Conservation (phyloP, 2,113 vertebrate species). For the Mesembrinibis cayennensis region DNA sequence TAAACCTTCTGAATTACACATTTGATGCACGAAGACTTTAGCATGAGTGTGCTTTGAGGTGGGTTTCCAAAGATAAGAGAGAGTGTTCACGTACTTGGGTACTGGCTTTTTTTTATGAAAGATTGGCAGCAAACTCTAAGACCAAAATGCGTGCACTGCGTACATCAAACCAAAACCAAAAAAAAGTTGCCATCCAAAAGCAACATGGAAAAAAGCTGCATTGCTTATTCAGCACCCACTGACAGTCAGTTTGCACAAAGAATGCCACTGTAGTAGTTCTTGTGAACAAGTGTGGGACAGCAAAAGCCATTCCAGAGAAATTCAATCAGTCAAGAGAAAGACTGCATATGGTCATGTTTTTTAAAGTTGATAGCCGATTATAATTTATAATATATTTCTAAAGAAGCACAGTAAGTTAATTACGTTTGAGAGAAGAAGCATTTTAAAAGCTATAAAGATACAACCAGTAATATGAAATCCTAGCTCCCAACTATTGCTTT, state of each 20-base stretch:
- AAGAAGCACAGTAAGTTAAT: conserved; percentile 28
- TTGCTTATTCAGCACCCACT: background rate
- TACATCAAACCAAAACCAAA: background rate
- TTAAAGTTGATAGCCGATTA: conserved; percentile 10
- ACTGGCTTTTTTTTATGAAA: background rate
- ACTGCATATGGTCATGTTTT: conserved; percentile 1
- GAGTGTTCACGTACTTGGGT: fast-evolving
- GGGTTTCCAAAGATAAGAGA: background rate
- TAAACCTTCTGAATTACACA: background rate
- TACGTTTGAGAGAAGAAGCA: conserved; percentile 12
- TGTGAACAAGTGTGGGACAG: background rate
- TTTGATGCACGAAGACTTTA: background rate
- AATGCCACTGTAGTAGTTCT: background rate
- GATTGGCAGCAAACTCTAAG: background rate
- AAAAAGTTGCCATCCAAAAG: background rate
- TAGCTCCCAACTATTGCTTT: conserved; percentile 68
- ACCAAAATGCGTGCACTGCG: background rate
- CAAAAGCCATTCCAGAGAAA: background rate
- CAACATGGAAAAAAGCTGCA: background rate
- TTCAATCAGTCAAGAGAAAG: background rate
- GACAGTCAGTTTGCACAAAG: background rate
- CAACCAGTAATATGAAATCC: conserved; percentile 71
- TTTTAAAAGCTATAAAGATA: conserved; percentile 63
- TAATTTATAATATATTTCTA: conserved; percentile 60
- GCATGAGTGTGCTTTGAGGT: background rate